phyloP scores from a whole-genome alignment of 2,888 invertebrate genomes.

The Polymixis flavicincta region DNA sequence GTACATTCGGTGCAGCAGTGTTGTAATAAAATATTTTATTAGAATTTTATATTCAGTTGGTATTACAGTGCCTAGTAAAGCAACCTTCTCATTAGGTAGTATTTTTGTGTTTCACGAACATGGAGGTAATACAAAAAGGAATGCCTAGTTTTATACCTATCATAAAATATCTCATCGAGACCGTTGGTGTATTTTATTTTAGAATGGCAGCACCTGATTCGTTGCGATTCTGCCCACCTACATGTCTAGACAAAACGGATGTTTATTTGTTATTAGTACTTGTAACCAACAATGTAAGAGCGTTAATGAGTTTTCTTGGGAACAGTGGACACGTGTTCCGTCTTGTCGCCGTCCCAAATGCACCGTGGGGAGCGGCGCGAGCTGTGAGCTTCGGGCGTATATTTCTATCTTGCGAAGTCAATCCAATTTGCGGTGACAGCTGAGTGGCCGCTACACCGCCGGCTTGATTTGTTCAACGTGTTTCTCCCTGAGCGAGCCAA shows the following conservation, averaged over 20 bases:
- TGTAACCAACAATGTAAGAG: constrained; percentile 18
- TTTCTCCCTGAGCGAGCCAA: constrained; percentile 66
- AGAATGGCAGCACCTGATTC: constrained; percentile 27
- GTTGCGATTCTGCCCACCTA: constrained; percentile 1
- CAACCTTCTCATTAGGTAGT: constrained; percentile 64
- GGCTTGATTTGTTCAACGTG: constrained; percentile 81
- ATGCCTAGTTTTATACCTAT: constrained; percentile 51
- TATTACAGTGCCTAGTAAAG: constrained; percentile 56
- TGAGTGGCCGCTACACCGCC: constrained; percentile 75
- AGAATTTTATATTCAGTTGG: constrained; percentile 66
- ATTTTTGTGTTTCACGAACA: constrained; percentile 48
- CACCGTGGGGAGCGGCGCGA: constrained; percentile 67
- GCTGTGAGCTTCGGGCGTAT: constrained; percentile 62
- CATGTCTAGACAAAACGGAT: constrained; percentile 9
- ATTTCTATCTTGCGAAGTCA: constrained; percentile 80
- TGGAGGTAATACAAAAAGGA: constrained; percentile 34
- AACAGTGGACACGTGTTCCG: constrained; percentile 31
- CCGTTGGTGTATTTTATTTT: constrained; percentile 36
- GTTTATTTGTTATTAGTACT: constrained; percentile 15
- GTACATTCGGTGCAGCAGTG: constrained; percentile 66
- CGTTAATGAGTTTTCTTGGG: constrained; percentile 49
- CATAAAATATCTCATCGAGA: constrained; percentile 55
- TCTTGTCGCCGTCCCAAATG: constrained; percentile 68
- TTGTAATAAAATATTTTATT: constrained; percentile 71
- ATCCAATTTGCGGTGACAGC: constrained; percentile 84